These are phyloP conservation scores for Magallana angulata DNA, from an alignment of 1,140 invertebrate genomes.

Conservation along the genomic window DNA sequence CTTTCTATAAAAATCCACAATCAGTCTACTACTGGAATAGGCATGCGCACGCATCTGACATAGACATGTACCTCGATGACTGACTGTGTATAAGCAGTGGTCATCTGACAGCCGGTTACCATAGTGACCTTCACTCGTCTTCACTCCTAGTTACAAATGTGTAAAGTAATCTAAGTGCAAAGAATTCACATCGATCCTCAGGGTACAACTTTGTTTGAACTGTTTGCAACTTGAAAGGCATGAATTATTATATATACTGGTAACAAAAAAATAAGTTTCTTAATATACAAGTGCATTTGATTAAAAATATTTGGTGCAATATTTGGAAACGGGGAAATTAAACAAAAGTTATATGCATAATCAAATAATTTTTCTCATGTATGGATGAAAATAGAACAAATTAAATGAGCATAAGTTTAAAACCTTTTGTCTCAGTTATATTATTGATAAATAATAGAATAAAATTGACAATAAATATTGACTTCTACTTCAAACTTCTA, in stretches of 20 bases:
- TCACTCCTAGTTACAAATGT: conserved; percentile 33
- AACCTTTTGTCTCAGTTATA: too few relatives aligned
- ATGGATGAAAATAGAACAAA: too few relatives aligned
- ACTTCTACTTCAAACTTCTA: not conserved
- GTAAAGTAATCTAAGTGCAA: conserved; percentile 31
- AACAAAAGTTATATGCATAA: not conserved
- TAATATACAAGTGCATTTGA: too few relatives aligned
- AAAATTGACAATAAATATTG: too few relatives aligned
- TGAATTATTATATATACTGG: not conserved
- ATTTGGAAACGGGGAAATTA: not conserved
- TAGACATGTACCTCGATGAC: conserved; percentile 37
- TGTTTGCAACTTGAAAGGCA: conserved; percentile 35
- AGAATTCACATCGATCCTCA: not conserved
- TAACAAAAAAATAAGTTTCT: not conserved
- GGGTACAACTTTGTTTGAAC: conserved; percentile 1
- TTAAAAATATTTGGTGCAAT: not conserved
- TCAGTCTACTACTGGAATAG: not conserved
- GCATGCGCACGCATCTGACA: conserved; percentile 28
- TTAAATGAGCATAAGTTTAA: too few relatives aligned
- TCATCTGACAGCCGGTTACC: conserved; percentile 29
- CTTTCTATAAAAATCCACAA: not conserved
- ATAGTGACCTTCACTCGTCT: conserved; percentile 14
- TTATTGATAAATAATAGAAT: too few relatives aligned
- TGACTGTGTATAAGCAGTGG: conserved; percentile 35
- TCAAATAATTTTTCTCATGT: not conserved